phyloP scores from a whole-genome alignment of 2,113 vertebrate genomes.

The Lepidothrix coronata region DNA sequence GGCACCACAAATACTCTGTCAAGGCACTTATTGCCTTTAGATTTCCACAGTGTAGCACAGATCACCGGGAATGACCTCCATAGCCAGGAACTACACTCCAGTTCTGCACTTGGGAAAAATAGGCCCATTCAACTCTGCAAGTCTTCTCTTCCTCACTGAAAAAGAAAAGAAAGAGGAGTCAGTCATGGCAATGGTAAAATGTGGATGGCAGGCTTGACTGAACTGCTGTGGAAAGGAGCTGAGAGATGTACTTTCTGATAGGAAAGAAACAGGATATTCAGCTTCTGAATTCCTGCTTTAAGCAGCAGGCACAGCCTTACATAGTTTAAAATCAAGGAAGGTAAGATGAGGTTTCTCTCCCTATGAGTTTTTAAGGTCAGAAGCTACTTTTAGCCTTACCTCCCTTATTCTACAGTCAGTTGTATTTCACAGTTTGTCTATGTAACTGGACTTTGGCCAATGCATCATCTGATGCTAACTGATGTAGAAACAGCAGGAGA shows the following conservation, averaged over 20 bases:
- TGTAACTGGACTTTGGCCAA: background rate
- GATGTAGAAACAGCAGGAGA: background rate
- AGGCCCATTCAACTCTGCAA: constrained; percentile 88
- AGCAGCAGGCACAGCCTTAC: background rate
- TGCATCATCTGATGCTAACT: background rate
- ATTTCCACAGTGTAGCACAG: constrained; percentile 54
- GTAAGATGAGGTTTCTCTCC: background rate
- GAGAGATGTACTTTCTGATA: background rate
- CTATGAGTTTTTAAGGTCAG: background rate
- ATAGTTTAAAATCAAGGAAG: background rate
- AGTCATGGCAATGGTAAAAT: background rate
- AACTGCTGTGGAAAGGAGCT: background rate
- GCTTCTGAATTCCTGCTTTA: background rate
- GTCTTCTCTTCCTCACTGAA: constrained; percentile 94
- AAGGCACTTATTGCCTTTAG: constrained; percentile 60
- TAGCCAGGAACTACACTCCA: constrained; percentile 78
- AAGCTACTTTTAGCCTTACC: background rate
- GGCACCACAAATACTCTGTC: constrained; percentile 69
- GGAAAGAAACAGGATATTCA: background rate
- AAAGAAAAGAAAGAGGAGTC: constrained; percentile 50
- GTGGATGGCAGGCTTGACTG: background rate
- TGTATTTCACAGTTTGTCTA: background rate
- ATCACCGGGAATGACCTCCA: background rate
- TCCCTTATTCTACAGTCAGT: background rate
- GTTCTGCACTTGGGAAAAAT: constrained; percentile 97